These are phyloP conservation scores for Amyelois transitella DNA, from an alignment of 1,140 invertebrate genomes.

Conservation along the genomic window DNA sequence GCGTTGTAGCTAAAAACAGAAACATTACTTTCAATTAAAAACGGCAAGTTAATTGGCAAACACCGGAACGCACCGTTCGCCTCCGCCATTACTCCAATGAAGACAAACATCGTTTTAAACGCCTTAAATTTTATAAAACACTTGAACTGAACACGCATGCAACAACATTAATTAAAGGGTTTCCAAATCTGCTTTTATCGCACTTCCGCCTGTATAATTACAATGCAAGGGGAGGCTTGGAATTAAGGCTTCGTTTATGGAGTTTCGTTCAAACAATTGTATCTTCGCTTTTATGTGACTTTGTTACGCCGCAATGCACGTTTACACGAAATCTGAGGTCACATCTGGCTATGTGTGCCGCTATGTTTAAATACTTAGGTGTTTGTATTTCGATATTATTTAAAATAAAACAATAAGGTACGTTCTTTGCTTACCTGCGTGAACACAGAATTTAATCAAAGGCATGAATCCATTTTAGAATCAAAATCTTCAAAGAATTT, in stretches of 20 bases:
- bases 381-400: no score
- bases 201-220: conserved; percentile 62
- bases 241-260: conserved; percentile 31
- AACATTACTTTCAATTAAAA: neutral
- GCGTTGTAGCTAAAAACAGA: conserved; percentile 4
- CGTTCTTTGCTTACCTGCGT: no score
- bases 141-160: conserved; percentile 54
- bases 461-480: no score
- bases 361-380: neutral
- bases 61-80: neutral
- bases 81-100: conserved; percentile 11
- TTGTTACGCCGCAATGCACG: conserved; percentile 4
- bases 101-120: conserved; percentile 28
- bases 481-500: neutral
- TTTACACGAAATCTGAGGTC: neutral
- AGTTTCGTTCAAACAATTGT: conserved; percentile 21
- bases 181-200: conserved; percentile 62
- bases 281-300: conserved; percentile 6
- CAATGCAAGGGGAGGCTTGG: conserved; percentile 58
- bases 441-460: neutral
- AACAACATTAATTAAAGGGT: conserved; percentile 68
- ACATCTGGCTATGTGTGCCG: neutral
- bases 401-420: no score
- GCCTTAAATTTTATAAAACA: conserved; percentile 40
- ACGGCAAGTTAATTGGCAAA: neutral